A percentile compares a stretch with the other conserved stretches of the same genome.
phyloP scores from a whole-genome alignment of 2,113 vertebrate species.

The Pseudopipra pipra region DNA sequence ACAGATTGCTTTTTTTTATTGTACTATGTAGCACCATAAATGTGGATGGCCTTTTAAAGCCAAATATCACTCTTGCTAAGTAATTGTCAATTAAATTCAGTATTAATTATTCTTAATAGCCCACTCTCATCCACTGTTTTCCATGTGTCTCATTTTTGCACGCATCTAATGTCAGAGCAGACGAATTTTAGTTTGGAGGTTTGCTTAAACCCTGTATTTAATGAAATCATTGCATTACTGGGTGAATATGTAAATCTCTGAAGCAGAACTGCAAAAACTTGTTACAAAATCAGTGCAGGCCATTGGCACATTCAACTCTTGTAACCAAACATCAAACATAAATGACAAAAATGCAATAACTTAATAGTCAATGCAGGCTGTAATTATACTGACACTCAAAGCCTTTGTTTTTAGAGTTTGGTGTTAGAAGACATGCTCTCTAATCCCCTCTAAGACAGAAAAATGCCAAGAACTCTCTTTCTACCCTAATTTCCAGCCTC shows the following conservation, averaged over 20 bases:
- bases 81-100: constrained; percentile 33
- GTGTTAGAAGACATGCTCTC: neutral
- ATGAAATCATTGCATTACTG: neutral
- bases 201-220: neutral
- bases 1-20: constrained; percentile 31
- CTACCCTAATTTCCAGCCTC: neutral
- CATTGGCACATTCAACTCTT: neutral
- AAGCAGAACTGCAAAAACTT: neutral
- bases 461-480: neutral
- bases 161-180: neutral
- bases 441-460: neutral
- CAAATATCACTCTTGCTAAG: constrained; percentile 31
- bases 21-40: constrained; percentile 7
- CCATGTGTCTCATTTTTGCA: neutral
- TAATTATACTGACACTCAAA: neutral
- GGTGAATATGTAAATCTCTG: neutral
- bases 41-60: constrained; percentile 16
- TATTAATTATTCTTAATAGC: constrained; percentile 54
- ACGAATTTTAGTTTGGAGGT: neutral
- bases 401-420: neutral
- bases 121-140: neutral
- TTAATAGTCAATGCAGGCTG: neutral
- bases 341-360: neutral
- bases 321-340: neutral
- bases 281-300: neutral